These are phyloP conservation scores for Hypotaenidia philippensis DNA, from an alignment of 2,797 vertebrate species.

Conservation along the genomic window DNA sequence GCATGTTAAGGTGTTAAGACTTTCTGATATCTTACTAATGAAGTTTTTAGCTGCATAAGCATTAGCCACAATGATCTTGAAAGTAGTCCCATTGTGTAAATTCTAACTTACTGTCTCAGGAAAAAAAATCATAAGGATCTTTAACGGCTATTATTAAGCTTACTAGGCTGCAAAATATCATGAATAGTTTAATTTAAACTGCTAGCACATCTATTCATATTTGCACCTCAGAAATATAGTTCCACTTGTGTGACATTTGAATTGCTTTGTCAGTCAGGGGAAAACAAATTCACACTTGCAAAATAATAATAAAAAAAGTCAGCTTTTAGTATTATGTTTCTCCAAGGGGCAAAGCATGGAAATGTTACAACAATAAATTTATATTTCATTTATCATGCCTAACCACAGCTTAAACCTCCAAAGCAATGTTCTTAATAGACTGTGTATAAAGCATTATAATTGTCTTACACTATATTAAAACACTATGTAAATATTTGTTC, in stretches of 20 bases:
- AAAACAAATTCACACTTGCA: conserved; percentile 37
- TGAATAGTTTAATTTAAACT: conserved; percentile 37
- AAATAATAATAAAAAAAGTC: neutral
- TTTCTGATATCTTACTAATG: neutral
- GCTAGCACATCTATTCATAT: conserved; percentile 4
- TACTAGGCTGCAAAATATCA: conserved; percentile 42
- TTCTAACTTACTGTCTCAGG: neutral
- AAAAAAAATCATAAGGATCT: neutral
- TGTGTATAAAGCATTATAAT: neutral
- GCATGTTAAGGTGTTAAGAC: neutral
- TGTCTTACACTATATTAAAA: neutral
- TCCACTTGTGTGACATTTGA: conserved; percentile 35
- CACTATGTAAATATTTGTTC: neutral
- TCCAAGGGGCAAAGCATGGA: neutral
- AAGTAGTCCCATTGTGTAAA: neutral
- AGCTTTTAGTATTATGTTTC: neutral
- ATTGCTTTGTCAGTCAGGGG: conserved; percentile 18
- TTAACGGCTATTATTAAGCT: conserved; percentile 31
- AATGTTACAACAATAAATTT: neutral
- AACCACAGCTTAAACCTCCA: neutral
- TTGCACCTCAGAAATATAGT: neutral
- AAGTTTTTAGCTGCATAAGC: neutral
- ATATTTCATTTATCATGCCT: neutral
- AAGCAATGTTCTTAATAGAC: neutral
- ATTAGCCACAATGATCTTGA: neutral